Evolutionary conservation across 2,888 invertebrate genomes (phyloP).

Genomic region (Tuberolachnus salignus): DNA sequence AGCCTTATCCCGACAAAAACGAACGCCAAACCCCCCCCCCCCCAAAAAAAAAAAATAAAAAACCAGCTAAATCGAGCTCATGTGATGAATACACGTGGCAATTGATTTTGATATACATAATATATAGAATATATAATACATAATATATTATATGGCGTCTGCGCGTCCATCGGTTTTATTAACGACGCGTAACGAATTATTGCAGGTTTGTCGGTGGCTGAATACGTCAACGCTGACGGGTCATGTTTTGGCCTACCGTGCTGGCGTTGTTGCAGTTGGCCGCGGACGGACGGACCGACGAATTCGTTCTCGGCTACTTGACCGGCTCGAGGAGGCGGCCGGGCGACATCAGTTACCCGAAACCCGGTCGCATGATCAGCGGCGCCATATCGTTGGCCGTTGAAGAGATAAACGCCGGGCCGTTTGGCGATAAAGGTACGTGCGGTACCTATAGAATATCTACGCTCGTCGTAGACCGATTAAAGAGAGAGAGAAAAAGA

Average conservation of each 20-base stretch:
- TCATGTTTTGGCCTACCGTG: slow-evolving; percentile 49
- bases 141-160: neutral
- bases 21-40: no score
- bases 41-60: no score
- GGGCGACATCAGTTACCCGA: slow-evolving; percentile 79
- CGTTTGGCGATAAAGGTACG: slow-evolving; percentile 58
- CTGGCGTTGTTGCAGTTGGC: slow-evolving; percentile 47
- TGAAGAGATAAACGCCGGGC: slow-evolving; percentile 69
- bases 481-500: no score
- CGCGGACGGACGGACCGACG: slow-evolving; percentile 59
- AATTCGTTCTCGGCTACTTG: slow-evolving; percentile 80
- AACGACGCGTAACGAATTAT: neutral
- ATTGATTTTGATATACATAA: no score
- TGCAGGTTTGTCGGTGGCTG: slow-evolving; percentile 47
- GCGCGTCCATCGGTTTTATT: neutral
- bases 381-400: slow-evolving; percentile 89
- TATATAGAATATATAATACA: no score
- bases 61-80: no score
- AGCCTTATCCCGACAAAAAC: no score
- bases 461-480: no score
- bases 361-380: slow-evolving; percentile 75
- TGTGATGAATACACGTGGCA: no score
- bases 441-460: neutral
- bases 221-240: slow-evolving; percentile 10
- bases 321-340: slow-evolving; percentile 81